These are phyloP conservation scores for Spilosoma lubricipeda DNA, from an alignment of 2,888 invertebrate species.

Conservation along the genomic window DNA sequence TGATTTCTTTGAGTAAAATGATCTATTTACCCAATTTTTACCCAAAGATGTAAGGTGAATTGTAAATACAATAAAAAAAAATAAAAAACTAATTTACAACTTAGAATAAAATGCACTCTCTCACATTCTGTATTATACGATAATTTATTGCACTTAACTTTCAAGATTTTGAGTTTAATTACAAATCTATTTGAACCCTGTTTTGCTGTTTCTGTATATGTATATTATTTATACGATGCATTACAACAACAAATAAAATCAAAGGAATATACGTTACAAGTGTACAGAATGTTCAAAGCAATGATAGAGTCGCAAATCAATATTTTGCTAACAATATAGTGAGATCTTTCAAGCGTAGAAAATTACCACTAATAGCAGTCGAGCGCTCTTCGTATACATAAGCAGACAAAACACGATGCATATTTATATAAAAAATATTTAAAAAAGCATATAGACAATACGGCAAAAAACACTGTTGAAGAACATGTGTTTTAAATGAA, in stretches of 20 bases:
- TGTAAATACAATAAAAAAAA: not conserved
- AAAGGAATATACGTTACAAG: not conserved
- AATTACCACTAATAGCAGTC: not conserved
- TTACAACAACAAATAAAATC: not conserved
- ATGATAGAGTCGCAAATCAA: not conserved
- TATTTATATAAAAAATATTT: not conserved
- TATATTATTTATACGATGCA: not conserved
- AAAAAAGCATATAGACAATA: not conserved
- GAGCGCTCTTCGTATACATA: not conserved
- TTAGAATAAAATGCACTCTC: not conserved
- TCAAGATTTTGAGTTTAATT: constrained; percentile 15
- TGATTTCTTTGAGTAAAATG: not conserved
- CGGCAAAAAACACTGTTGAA: not conserved
- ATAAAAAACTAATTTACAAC: not conserved
- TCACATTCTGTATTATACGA: not conserved
- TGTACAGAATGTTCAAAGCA: not conserved
- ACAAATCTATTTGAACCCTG: constrained; percentile 7
- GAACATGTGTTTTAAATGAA: not conserved
- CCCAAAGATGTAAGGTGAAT: not conserved
- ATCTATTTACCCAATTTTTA: not conserved
- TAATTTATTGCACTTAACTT: constrained; percentile 29
- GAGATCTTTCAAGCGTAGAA: not conserved
- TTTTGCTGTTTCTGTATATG: not conserved
- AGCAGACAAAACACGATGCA: constrained; percentile 4
- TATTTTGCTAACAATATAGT: not conserved